Conservation (phyloP, 2,113 vertebrate genomes). For the Peromyscus californicus region DNA sequence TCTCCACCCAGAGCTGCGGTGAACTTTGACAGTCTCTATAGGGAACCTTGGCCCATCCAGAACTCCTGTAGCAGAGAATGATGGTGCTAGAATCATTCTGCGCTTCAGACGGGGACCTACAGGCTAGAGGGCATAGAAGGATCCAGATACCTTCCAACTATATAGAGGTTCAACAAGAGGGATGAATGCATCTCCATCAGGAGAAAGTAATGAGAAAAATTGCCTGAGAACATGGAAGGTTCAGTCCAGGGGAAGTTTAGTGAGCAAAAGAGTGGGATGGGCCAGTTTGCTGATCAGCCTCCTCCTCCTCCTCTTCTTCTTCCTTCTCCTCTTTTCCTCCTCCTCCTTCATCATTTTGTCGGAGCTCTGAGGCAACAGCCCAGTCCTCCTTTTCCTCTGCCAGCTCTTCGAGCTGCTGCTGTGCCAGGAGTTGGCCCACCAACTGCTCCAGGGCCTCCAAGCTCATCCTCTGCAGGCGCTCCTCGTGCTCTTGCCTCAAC, state of each 20-base stretch:
- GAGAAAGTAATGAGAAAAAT: neutral
- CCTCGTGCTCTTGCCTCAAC: slow-evolving; percentile 58
- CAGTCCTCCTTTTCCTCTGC: neutral
- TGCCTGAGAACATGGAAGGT: neutral
- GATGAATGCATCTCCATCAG: neutral
- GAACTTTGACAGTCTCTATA: neutral
- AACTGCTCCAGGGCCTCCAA: slow-evolving; percentile 74
- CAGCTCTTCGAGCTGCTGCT: neutral
- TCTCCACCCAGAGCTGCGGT: neutral
- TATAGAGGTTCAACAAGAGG: neutral
- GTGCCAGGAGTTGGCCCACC: neutral
- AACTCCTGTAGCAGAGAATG: neutral
- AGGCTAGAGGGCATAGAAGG: neutral
- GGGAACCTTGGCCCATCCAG: neutral
- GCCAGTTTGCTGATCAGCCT: slow-evolving; percentile 19
- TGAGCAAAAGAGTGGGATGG: neutral
- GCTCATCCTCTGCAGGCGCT: slow-evolving; percentile 50
- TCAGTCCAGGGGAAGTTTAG: neutral
- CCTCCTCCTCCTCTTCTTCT: too few relatives aligned
- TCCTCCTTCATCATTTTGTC: neutral
- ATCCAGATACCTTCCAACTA: neutral
- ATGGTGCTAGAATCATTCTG: neutral
- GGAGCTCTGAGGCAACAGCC: neutral
- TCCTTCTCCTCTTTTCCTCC: neutral
- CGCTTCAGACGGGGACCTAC: neutral